Conservation (phyloP, 1,140 invertebrate species). For the Lepidostoma basale region DNA sequence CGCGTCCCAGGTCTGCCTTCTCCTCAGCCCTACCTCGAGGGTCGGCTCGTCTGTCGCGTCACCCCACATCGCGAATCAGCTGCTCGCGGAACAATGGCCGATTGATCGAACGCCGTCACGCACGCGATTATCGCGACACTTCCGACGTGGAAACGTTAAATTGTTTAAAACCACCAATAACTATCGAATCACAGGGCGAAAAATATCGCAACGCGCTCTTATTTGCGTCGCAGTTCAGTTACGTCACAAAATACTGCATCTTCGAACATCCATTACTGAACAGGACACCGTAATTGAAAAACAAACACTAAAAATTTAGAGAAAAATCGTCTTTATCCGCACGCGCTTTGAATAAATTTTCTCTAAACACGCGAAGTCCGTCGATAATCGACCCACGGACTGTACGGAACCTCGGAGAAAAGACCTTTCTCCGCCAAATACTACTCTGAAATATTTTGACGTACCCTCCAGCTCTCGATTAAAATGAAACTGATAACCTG, state of each 20-base stretch:
- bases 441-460: neutral
- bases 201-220: constrained; percentile 23
- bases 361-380: neutral
- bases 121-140: constrained; percentile 3
- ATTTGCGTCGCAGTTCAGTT: constrained; percentile 29
- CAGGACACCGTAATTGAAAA: neutral
- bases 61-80: constrained; percentile 49
- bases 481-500: constrained; percentile 2
- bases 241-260: constrained; percentile 33
- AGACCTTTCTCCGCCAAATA: constrained; percentile 12
- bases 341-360: neutral
- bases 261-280: constrained; percentile 19
- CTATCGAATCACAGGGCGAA: neutral
- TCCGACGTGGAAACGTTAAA: neutral
- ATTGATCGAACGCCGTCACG: constrained; percentile 16
- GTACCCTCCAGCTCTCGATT: neutral
- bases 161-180: neutral
- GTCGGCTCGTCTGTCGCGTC: constrained; percentile 53
- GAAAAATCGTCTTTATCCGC: neutral
- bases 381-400: constrained; percentile 2
- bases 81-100: constrained; percentile 30
- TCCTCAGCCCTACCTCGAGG: constrained; percentile 59
- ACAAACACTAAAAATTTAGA: constrained; percentile 9
- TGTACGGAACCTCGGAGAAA: constrained; percentile 6
- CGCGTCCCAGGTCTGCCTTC: constrained; percentile 64